Percentiles rank a stretch among this genome's conserved stretches.
These are phyloP conservation scores for Spheniscus humboldti DNA, from an alignment of 2,797 vertebrate genomes.

Conservation along the genomic window DNA sequence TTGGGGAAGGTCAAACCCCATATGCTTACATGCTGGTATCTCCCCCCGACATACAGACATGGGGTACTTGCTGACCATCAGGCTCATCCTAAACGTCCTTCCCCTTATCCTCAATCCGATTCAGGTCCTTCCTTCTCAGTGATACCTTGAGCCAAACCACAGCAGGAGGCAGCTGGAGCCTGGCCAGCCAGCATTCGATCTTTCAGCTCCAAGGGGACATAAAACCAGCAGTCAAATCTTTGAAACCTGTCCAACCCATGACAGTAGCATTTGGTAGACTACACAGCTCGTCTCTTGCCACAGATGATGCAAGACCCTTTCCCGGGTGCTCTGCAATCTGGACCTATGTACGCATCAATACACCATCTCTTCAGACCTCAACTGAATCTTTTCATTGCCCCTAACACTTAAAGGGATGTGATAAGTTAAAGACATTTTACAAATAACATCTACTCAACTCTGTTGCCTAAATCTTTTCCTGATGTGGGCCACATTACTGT, in stretches of 20 bases:
- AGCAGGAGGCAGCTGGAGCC: neutral
- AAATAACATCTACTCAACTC: neutral
- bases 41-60: accelerated
- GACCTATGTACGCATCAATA: neutral
- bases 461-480: neutral
- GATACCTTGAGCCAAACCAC: neutral
- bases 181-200: neutral
- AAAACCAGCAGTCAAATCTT: neutral
- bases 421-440: neutral
- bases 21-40: accelerated
- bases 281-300: neutral
- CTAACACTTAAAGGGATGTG: neutral
- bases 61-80: neutral
- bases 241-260: neutral
- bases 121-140: neutral
- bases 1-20: neutral
- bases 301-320: neutral
- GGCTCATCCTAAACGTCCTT: neutral
- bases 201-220: neutral
- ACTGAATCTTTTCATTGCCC: neutral
- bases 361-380: neutral
- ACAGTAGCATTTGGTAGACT: neutral
- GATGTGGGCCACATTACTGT: neutral
- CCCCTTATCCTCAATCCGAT: neutral
- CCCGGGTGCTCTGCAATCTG: neutral